Evolutionary conservation across 2,888 invertebrate species (phyloP).

Genomic region (Galerucella calmariensis): DNA sequence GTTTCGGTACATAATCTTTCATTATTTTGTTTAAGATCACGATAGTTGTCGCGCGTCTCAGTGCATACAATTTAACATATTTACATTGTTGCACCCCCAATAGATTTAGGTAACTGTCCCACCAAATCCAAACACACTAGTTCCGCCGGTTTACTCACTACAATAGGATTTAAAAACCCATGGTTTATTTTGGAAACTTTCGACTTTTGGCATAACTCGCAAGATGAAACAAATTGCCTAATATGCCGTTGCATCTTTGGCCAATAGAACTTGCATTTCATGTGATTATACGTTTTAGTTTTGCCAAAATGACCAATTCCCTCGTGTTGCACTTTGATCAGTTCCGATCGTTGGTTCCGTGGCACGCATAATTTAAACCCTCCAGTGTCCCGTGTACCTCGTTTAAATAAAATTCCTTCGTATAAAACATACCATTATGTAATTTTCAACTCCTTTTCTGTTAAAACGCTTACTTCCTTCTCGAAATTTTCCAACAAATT

Average conservation of each 20-base stretch:
- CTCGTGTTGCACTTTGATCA: constrained; percentile 7
- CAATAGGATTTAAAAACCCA: neutral
- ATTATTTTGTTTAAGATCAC: constrained; percentile 20
- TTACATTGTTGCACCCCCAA: constrained; percentile 23
- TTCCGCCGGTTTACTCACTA: constrained; percentile 6
- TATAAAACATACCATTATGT: constrained; percentile 15
- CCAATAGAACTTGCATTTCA: constrained; percentile 14
- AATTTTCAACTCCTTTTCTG: neutral
- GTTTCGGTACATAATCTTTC: constrained; percentile 24
- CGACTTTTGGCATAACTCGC: constrained; percentile 11
- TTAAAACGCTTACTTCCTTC: no score
- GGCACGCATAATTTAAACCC: constrained; percentile 26
- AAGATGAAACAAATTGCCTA: neutral
- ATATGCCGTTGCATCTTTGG: constrained; percentile 20
- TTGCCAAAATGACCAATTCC: constrained; percentile 22
- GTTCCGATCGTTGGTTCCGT: neutral
- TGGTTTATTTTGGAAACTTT: neutral
- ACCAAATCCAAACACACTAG: constrained; percentile 36
- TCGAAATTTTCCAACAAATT: constrained; percentile 5
- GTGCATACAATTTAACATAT: constrained; percentile 23
- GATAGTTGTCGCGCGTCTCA: constrained; percentile 26
- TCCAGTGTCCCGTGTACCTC: neutral
- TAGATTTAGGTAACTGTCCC: constrained; percentile 28
- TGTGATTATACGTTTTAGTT: constrained; percentile 19
- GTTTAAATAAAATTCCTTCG: constrained; percentile 16